Evolutionary conservation across 1,140 invertebrate genomes (phyloP), one percentile per base, ranked within the genome.

Genomic region (Aphelenchoides fujianensis): DNA sequence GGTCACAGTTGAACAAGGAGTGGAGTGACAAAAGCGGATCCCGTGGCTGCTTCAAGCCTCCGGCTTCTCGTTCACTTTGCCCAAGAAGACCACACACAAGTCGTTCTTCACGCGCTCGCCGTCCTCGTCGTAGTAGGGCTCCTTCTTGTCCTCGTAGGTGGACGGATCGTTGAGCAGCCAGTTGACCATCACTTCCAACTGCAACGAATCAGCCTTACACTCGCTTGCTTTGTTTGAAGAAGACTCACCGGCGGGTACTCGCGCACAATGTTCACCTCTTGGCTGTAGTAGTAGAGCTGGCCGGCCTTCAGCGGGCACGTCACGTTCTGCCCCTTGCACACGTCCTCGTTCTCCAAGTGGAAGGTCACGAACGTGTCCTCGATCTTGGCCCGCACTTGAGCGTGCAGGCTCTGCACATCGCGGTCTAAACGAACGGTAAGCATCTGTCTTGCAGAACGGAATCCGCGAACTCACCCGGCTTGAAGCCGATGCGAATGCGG

Each of bases 281-380:
- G 68, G 30, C 69, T 70, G 68, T 70, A 70, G 2, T 70, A 72
- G 2, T 73, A 23, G 16, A 72, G 27, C 31, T 70, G 12, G 5
- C 68, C 68, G 68, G 68, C 69, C n/a, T 72, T 70, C 12, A 70
- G 34, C n/a, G 68, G 68, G 7, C 68, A 70, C 1, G 69, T 70
- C 64, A 70, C 70, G 37, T 70, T 70, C 31, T 72, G 27, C 23
- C 19, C 19, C 12, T 73, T 48, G 68, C 68, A 70, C 12, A 69
- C 69, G 31, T 70, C 31, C 16, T 71, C 34, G 68, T 70, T 70
- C n/a, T 70, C 68, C 68, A 70, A 30, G 31, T 28, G 12, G 68
- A 70, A 70, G 7, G n/a, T 12, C 31, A 71, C 68, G 68, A 73
- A 72, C 9, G 70, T 48, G 9, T 23, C 16, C 7, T 53, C 68